These are phyloP conservation scores for Pemphigus obesinymphae DNA, from an alignment of 1,140 invertebrate genomes.

Conservation along the genomic window DNA sequence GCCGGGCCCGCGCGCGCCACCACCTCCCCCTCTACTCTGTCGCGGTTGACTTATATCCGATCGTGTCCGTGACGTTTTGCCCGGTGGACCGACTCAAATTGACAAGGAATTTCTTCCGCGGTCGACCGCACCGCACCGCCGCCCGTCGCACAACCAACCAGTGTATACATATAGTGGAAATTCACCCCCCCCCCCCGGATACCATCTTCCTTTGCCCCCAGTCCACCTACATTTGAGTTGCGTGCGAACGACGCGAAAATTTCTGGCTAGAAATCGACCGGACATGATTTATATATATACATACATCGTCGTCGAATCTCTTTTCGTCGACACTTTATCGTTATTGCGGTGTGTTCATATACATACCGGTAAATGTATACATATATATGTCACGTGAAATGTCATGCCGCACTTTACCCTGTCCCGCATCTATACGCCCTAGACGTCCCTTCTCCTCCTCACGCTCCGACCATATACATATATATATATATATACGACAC, in stretches of 20 bases:
- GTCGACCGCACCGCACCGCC: background rate
- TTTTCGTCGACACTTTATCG: background rate
- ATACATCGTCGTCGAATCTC: background rate
- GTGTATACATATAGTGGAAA: too few relatives aligned
- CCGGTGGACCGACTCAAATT: conserved; percentile 22
- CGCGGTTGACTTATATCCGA: conserved; percentile 19
- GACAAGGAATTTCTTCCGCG: conserved; percentile 24
- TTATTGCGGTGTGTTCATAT: background rate
- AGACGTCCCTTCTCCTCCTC: too few relatives aligned
- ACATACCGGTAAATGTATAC: background rate
- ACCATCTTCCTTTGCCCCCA: too few relatives aligned
- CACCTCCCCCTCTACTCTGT: background rate
- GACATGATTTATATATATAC: background rate
- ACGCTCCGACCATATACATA: too few relatives aligned
- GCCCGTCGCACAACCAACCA: too few relatives aligned
- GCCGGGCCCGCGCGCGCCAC: background rate
- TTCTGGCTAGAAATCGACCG: conserved; percentile 16
- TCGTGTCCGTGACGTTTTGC: conserved; percentile 34
- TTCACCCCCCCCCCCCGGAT: background rate
- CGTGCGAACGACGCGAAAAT: background rate
- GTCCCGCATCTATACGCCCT: background rate
- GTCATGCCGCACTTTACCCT: background rate
- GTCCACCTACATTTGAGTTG: too few relatives aligned
- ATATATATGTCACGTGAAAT: background rate
- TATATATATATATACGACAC: background rate